Percentiles rank a stretch among this genome's conserved stretches.
Evolutionary conservation across 2,888 invertebrate genomes (phyloP).

Genomic region (Tanytarsus gracilentus): DNA sequence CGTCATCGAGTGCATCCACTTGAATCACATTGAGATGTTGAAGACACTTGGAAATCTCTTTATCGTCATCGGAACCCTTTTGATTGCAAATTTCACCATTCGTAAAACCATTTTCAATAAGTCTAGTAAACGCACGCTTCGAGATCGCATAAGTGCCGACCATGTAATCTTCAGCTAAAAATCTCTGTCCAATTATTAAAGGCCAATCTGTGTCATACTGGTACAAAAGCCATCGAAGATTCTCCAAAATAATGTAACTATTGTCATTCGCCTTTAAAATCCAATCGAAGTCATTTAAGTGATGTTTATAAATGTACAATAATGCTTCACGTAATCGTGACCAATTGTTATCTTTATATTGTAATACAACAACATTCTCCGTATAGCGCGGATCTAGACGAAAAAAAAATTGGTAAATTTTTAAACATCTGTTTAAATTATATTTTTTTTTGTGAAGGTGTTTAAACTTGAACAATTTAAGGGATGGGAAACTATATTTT

Average conservation of each 20-base stretch:
- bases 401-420: not conserved
- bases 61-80: not conserved
- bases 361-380: not conserved
- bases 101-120: constrained; percentile 10
- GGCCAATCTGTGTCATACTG: constrained; percentile 24
- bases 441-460: not conserved
- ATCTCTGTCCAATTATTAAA: constrained; percentile 9
- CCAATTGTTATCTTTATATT: constrained; percentile 65
- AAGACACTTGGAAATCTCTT: constrained; percentile 5
- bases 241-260: constrained; percentile 29
- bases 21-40: constrained; percentile 3
- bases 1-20: constrained; percentile 12
- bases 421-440: not conserved
- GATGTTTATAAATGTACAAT: constrained; percentile 67
- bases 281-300: constrained; percentile 77
- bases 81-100: not conserved
- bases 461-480: too few relatives aligned
- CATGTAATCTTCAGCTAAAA: constrained; percentile 18
- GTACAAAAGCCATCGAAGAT: not conserved
- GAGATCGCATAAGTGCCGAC: constrained; percentile 1
- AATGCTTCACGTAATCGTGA: constrained; percentile 84
- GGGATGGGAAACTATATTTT: too few relatives aligned
- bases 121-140: constrained; percentile 1
- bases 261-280: constrained; percentile 93
- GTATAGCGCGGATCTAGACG: not conserved